Base-by-base conservation (phyloP, 2,113 vertebrate species). In the Paraplagusia blochii region DNA sequence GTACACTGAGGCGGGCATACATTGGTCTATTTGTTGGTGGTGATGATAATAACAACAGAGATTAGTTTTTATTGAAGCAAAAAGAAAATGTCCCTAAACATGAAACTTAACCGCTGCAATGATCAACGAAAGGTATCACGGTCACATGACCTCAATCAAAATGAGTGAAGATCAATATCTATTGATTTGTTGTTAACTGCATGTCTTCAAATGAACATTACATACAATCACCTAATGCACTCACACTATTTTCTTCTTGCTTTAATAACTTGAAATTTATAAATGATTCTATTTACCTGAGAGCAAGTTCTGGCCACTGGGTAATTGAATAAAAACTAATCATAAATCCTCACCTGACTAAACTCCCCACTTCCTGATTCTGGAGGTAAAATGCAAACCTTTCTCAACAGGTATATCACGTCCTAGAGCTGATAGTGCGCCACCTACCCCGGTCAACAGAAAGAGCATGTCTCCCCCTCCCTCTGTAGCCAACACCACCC, bases 401-500 rank as follows among this genome's bases (percentile, higher is more conserved):
- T 14, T 62, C 3, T 63, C 45, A 1, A 43, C 80, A 98, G 95
- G 95, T 77, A 95, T 97, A 84, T 97, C 95, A 16, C 91, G 95
- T 6, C 95, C 94, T 16, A 87, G 94, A 43, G 91, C 94, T 4
- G 95, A 98, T 64, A 98, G 95, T 2, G 93, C 95, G 36, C 95
- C 95, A 0, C 94, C 95, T 69, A 97, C 95, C 0, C 95, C 95
- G 0, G 95, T 97, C 33, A 97, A 95, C 69, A 92, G 94, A 81
- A 87, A 95, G 79, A 98, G 92, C 88, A 95, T 97, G 94, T 93
- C 95, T 39, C 94, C 94, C 2, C 87, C 88, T 9, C 93, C 46
- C 19, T 88, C 92, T n/a, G 88, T 93, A 1, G 79, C 81, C 80
- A 95, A 93, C 83, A 98, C 95, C 48, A 98, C 95, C 0, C 94